These are phyloP conservation scores for Arctopsyche grandis DNA, from an alignment of 1,140 invertebrate genomes.

Conservation along the genomic window DNA sequence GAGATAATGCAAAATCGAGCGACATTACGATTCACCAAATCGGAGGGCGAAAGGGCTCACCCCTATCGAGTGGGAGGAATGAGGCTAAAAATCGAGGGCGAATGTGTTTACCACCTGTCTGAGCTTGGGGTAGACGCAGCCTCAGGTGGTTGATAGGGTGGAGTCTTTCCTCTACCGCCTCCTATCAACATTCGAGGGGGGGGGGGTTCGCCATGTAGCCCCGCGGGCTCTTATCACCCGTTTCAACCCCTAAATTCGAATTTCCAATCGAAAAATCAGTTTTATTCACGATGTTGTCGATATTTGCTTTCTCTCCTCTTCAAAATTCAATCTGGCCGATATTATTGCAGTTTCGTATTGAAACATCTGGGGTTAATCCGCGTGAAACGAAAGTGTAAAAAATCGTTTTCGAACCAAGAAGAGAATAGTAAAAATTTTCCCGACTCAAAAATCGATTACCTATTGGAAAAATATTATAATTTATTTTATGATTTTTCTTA, in stretches of 20 bases:
- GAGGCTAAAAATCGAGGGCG: conserved; percentile 33
- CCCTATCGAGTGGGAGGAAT: neutral
- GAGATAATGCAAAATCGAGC: conserved; percentile 34
- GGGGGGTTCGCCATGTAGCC: neutral
- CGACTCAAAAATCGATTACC: neutral
- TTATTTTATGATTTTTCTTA: too few relatives aligned
- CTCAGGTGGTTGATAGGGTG: conserved; percentile 29
- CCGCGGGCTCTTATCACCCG: too few relatives aligned
- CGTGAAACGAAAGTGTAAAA: neutral
- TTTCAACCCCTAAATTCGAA: too few relatives aligned
- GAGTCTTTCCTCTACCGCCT: neutral
- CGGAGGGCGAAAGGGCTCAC: conserved; percentile 1
- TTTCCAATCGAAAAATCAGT: neutral
- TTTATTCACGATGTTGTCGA: neutral
- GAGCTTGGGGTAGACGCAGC: conserved; percentile 21
- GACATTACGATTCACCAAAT: conserved; percentile 1
- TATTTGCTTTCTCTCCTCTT: neutral
- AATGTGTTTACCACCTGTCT: conserved; percentile 46
- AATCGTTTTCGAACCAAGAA: neutral
- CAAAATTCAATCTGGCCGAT: neutral
- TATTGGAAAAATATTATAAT: neutral
- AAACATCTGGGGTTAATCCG: neutral
- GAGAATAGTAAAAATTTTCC: neutral
- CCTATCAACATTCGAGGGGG: neutral
- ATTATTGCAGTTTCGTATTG: neutral